These are phyloP conservation scores for Ailuropoda melanoleuca DNA, from an alignment of 2,113 vertebrate species.

Conservation along the genomic window DNA sequence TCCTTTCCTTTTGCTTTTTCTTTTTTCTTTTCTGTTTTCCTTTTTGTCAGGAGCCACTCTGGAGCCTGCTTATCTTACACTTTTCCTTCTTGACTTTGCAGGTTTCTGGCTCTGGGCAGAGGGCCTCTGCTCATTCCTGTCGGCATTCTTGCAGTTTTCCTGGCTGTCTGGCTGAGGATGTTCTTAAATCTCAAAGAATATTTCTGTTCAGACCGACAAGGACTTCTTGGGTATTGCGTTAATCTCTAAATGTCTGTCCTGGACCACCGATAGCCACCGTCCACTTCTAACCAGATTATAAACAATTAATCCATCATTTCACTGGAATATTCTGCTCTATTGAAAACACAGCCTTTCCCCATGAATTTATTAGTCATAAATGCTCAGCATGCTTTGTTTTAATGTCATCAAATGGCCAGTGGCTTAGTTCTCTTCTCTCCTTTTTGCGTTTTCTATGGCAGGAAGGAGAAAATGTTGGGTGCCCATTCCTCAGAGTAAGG, in stretches of 20 bases:
- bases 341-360: neutral
- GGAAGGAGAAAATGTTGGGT: neutral
- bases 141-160: rapidly evolving
- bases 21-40: too few relatives aligned
- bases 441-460: neutral
- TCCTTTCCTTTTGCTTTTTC: too few relatives aligned
- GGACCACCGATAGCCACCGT: neutral
- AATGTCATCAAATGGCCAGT: too few relatives aligned
- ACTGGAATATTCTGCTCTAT: neutral
- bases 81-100: neutral
- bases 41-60: neutral
- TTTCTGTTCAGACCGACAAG: neutral
- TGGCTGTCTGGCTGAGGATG: neutral
- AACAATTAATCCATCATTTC: neutral
- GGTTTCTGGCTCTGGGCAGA: neutral
- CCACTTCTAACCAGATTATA: neutral
- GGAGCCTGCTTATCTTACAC: too few relatives aligned
- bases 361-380: neutral
- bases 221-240: neutral
- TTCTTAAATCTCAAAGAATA: neutral
- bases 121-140: neutral
- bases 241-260: neutral
- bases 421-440: neutral
- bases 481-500: neutral
- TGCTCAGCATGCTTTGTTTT: neutral